phyloP scores from a whole-genome alignment of 1,140 invertebrate species.

The Battus philenor region DNA sequence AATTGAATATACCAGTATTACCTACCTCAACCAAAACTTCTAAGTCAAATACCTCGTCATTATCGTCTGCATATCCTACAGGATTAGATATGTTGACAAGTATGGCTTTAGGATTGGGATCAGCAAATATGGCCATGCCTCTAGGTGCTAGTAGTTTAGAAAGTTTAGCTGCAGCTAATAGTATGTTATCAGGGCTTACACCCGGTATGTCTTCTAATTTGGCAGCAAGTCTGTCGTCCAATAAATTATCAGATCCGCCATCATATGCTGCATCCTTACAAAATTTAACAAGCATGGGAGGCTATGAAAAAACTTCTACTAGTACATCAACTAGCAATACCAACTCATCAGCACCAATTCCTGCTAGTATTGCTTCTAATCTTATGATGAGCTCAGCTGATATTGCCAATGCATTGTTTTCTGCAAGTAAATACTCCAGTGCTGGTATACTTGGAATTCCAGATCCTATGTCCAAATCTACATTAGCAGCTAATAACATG shows the following conservation, averaged over 20 bases:
- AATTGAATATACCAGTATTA: slow-evolving; percentile 67
- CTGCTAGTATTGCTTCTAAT: slow-evolving; percentile 75
- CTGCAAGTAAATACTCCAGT: slow-evolving; percentile 77
- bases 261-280: slow-evolving; percentile 66
- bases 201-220: slow-evolving; percentile 64
- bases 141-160: slow-evolving; percentile 54
- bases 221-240: slow-evolving; percentile 54
- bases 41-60: slow-evolving; percentile 48
- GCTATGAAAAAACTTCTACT: slow-evolving; percentile 61
- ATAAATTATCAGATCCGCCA: slow-evolving; percentile 64
- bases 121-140: slow-evolving; percentile 56
- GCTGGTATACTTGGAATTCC: slow-evolving; percentile 78
- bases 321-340: slow-evolving; percentile 54
- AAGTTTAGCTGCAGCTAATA: slow-evolving; percentile 67
- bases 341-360: slow-evolving; percentile 52
- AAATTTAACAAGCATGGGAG: slow-evolving; percentile 52
- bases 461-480: slow-evolving; percentile 82
- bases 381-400: slow-evolving; percentile 78
- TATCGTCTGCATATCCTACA: slow-evolving; percentile 56
- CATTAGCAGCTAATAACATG: slow-evolving; percentile 82
- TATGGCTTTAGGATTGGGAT: slow-evolving; percentile 68
- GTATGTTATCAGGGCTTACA: slow-evolving; percentile 61
- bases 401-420: slow-evolving; percentile 79
- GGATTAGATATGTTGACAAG: slow-evolving; percentile 73
- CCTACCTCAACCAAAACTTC: slow-evolving; percentile 64